Percentiles rank a stretch among this genome's conserved stretches.
Evolutionary conservation across 2,888 invertebrate genomes (phyloP).

Genomic region (Eurytoma adleriae): DNA sequence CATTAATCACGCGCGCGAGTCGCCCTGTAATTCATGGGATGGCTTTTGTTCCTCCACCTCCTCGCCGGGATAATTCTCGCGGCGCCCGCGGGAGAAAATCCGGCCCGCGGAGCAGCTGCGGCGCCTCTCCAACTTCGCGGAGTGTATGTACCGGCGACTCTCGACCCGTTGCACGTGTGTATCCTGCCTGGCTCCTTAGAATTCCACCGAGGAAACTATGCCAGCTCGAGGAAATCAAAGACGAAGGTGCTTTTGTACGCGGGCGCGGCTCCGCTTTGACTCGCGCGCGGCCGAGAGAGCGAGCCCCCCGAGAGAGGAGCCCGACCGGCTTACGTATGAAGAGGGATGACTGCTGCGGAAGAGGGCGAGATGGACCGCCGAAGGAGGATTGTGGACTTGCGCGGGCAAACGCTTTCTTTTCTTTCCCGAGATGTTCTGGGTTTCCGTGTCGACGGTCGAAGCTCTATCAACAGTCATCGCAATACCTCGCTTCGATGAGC

Average conservation of each 20-base stretch:
- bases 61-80: constrained; percentile 39
- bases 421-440: no score
- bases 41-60: constrained; percentile 44
- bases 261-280: background rate
- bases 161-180: background rate
- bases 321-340: background rate
- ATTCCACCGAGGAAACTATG: constrained; percentile 45
- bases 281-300: background rate
- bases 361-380: background rate
- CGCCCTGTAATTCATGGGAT: constrained; percentile 50
- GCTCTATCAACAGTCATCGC: no score
- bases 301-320: background rate
- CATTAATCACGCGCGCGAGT: constrained; percentile 49
- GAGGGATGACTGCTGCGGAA: background rate
- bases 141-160: background rate
- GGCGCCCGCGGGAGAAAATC: constrained; percentile 31
- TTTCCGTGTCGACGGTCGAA: no score
- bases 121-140: background rate
- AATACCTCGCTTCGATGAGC: no score
- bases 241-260: background rate
- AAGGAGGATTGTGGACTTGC: background rate
- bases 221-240: constrained; percentile 46
- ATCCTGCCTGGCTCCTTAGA: background rate
- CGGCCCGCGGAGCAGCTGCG: constrained; percentile 31
- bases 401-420: background rate